phyloP scores from a whole-genome alignment of 2,113 vertebrate genomes.

The Brachyhypopomus gauderio region DNA sequence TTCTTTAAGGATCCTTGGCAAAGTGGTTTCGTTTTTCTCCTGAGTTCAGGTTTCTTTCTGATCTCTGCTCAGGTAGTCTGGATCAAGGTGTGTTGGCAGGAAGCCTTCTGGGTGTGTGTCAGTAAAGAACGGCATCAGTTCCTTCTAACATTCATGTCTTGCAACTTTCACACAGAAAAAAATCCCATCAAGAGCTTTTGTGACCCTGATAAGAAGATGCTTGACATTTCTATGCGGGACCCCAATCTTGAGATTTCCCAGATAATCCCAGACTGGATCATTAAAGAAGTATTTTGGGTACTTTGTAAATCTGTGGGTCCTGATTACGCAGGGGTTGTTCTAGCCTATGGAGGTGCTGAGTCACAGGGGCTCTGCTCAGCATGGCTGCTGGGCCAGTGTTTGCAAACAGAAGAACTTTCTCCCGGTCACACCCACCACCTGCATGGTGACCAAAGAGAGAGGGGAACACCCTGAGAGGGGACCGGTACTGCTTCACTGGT shows the following conservation, averaged over 20 bases:
- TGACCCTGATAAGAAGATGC: slow-evolving; percentile 50
- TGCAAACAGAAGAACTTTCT: slow-evolving; percentile 35
- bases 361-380: slow-evolving; percentile 35
- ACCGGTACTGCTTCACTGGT: background rate
- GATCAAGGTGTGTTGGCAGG: slow-evolving; percentile 29
- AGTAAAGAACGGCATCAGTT: background rate
- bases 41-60: slow-evolving; percentile 16
- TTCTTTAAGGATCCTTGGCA: background rate
- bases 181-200: slow-evolving; percentile 10
- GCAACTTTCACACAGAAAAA: slow-evolving; percentile 15
- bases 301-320: slow-evolving; percentile 26
- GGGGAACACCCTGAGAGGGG: background rate
- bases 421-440: slow-evolving; percentile 10
- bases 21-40: slow-evolving; percentile 11
- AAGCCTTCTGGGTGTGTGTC: slow-evolving; percentile 30
- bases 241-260: background rate
- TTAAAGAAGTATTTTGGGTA: slow-evolving; percentile 44
- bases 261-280: slow-evolving; percentile 11
- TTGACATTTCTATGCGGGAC: slow-evolving; percentile 25
- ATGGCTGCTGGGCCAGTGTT: slow-evolving; percentile 29
- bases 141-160: background rate
- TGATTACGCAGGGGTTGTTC: slow-evolving; percentile 40
- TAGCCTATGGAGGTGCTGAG: slow-evolving; percentile 34
- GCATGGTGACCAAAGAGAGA: background rate
- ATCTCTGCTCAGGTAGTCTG: slow-evolving; percentile 20